phyloP scores from a whole-genome alignment of 2,113 vertebrate species.

The Natator depressus region DNA sequence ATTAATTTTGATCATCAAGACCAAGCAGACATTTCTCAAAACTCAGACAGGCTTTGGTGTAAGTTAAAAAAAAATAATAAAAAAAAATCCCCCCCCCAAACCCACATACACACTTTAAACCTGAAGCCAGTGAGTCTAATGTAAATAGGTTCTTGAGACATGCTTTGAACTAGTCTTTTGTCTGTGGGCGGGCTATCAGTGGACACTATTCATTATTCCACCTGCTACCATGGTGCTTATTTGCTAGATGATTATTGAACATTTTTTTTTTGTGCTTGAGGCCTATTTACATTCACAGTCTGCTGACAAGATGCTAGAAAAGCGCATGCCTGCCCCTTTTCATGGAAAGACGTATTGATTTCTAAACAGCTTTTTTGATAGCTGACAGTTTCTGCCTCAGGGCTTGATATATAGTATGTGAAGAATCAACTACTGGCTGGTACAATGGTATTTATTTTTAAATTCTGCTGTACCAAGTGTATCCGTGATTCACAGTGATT shows the following conservation, averaged over 20 bases:
- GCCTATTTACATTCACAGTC: constrained; percentile 14
- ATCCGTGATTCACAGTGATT: not conserved
- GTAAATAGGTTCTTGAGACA: not conserved
- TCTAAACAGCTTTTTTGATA: not conserved
- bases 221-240: not conserved
- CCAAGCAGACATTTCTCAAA: constrained; percentile 19
- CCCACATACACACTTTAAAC: not conserved
- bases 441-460: constrained; percentile 7
- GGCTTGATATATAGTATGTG: not conserved
- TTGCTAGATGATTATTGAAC: not conserved
- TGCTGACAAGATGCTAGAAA: not conserved
- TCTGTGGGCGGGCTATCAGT: not conserved
- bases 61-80: not conserved
- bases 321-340: not conserved
- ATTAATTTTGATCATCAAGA: constrained; percentile 27
- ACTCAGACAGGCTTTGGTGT: constrained; percentile 4
- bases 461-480: not conserved
- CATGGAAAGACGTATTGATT: constrained; percentile 8
- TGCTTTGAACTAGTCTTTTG: not conserved
- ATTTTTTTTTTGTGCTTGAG: not conserved
- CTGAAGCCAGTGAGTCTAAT: not conserved
- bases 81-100: not conserved
- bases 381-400: constrained; percentile 3
- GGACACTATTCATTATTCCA: not conserved
- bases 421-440: not conserved